Evolutionary conservation across 2,797 vertebrate genomes (phyloP), one percentile per base, ranked within the genome.

Genomic region (Schizopygopsis pylzovi): DNA sequence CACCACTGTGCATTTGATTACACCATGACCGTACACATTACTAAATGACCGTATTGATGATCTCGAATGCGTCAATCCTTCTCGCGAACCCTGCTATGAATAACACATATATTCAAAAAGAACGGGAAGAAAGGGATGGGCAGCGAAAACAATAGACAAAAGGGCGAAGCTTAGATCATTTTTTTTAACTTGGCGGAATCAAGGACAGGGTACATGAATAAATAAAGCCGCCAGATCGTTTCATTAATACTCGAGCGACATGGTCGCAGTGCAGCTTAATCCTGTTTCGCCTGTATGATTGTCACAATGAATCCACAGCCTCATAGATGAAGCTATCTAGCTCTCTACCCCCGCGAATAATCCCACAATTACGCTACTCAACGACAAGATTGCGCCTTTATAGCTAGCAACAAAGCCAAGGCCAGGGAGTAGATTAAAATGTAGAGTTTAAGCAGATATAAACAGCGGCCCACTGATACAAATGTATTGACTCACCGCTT

Each of bases 301-400:
- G 39, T 72, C 89, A 91, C 86, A 90, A 88, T 87, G 88, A 87
- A 89, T 59, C 39, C 73, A 81, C 84, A 79, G 73, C 49, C 90
- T 84, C 85, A 85, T 20, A 77, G 81, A 86, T 63, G 59, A 52
- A 75, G 90, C 86, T 86, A 91, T 92, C 91, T 89, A 89, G 63
- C 77, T 71, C 41, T 88, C 91, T 88, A 92, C 93, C 93, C 93
- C 93, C 92, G 88, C 70, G 45, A 47, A 86, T 84, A 87, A 86
- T 45, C 79, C 79, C 65, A 37, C 72, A 87, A 49, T 67, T 2
- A 82, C 49, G 15, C 18, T 12, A 52, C 56, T 41, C 47, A 49
- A 3, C 5, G 25, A 73, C 75, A 87, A n/a, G 4, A 20, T 16
- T 0, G 33, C 41, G 41, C 76, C 28, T 28, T n/a, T 15, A 41